A percentile compares a stretch with the other conserved stretches of the same genome.
Evolutionary conservation across 2,113 vertebrate genomes (phyloP).

Genomic region (Guaruba guarouba): DNA sequence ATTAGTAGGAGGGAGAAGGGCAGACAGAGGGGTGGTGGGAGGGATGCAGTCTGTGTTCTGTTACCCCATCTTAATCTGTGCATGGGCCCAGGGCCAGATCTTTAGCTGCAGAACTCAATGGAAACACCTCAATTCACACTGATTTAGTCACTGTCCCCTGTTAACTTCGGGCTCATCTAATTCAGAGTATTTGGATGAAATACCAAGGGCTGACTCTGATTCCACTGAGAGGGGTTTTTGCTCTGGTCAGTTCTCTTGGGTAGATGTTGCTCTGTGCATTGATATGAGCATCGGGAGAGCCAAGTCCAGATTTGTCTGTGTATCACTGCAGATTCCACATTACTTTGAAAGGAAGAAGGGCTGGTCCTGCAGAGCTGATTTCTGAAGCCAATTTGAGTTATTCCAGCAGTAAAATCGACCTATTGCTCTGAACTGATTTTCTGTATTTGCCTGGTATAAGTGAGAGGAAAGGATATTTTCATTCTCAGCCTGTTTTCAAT

Average conservation of each 20-base stretch:
- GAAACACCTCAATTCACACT: rapidly evolving
- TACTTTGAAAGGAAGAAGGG: neutral
- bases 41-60: neutral
- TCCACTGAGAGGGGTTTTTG: rapidly evolving
- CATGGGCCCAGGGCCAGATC: neutral
- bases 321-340: rapidly evolving
- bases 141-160: rapidly evolving
- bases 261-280: rapidly evolving
- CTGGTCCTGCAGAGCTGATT: neutral
- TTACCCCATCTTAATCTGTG: neutral
- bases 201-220: neutral
- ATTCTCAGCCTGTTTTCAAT: neutral
- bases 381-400: neutral
- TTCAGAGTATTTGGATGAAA: rapidly evolving
- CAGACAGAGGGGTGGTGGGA: neutral
- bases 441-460: neutral
- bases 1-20: neutral
- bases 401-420: neutral
- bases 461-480: neutral
- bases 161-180: neutral
- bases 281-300: rapidly evolving
- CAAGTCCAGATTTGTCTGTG: rapidly evolving
- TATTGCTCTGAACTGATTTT: neutral
- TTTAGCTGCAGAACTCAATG: rapidly evolving
- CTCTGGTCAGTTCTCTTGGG: neutral